Evolutionary conservation across 2,888 invertebrate genomes (phyloP).

Genomic region (Pterobdella sp.): DNA sequence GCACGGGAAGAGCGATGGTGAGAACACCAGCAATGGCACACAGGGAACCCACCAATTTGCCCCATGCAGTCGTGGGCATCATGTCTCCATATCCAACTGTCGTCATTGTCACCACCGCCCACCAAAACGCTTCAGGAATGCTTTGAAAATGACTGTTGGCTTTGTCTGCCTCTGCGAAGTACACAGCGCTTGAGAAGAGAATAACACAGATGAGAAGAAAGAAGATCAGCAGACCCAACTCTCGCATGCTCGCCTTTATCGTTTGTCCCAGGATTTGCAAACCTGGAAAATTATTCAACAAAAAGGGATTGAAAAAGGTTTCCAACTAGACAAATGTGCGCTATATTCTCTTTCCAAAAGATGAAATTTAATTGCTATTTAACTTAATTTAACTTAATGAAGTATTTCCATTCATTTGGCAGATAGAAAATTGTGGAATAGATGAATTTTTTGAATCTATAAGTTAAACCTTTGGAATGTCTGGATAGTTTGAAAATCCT

Average conservation of each 20-base stretch:
- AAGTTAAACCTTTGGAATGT: conserved; percentile 79
- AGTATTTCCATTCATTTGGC: too few relatives aligned
- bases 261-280: conserved; percentile 97
- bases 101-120: conserved; percentile 85
- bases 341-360: too few relatives aligned
- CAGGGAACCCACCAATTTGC: conserved; percentile 78
- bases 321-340: too few relatives aligned
- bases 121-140: conserved; percentile 92
- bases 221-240: conserved; percentile 97
- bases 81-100: conserved; percentile 99
- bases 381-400: too few relatives aligned
- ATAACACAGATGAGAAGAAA: conserved; percentile 98
- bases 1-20: conserved; percentile 96
- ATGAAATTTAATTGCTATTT: too few relatives aligned
- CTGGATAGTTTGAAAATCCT: conserved; percentile 98
- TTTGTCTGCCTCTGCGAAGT: conserved; percentile 88
- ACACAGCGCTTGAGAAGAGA: conserved; percentile 88
- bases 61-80: conserved; percentile 98
- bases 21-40: conserved; percentile 98
- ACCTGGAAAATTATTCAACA: too few relatives aligned
- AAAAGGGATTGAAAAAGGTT: too few relatives aligned
- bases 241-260: conserved; percentile 96
- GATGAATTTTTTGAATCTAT: too few relatives aligned
- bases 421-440: too few relatives aligned
- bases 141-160: conserved; percentile 85